Base-by-base conservation (phyloP, 1,140 invertebrate genomes). In the Acarapis woodi region DNA sequence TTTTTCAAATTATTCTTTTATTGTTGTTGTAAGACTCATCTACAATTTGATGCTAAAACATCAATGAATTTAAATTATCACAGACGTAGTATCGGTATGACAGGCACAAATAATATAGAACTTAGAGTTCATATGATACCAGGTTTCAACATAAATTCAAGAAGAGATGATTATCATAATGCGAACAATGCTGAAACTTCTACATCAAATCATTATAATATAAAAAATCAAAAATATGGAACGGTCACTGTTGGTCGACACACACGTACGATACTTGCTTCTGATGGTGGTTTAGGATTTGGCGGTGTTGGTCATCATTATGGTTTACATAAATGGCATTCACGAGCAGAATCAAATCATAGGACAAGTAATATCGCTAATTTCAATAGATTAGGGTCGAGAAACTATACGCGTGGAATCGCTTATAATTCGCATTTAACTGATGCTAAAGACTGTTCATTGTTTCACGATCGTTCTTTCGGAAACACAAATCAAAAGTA, bases 1-100 rank as follows among this genome's bases (percentile, higher is more conserved):
- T 79, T 71, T 49, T 58, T 68, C 16, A 70, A 73, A 48, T 53
- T 77, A 8, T 77, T 75, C 47, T 65, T 76, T 44, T 77, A 78
- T 44, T 77, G 73, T 48, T 77, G 70, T 47, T 76, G 73, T 54
- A 77, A 77, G 51, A 74, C 67, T 4, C 70, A 68, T 3, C 65
- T 76, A n/a, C 5, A 66, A 68, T 18, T 67, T 71, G 25, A 16
- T 33, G 3, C 26, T 46, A n/a, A 41, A 47, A 26, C 33, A 32
- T n/a, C 18, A 20, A 8, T 22, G 24, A 8, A n/a, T n/a, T n/a
- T n/a, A n/a, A n/a, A n/a, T n/a, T n/a, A n/a, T n/a, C 22, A 20
- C 5, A 22, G 40, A 20, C 32, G 44, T 18, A 25, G 21, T n/a
- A n/a, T n/a, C n/a, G n/a, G n/a, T n/a, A n/a, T n/a, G 4, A 4